Conservation (phyloP, 2,797 vertebrate species). For the Acrossocheilus fasciatus region DNA sequence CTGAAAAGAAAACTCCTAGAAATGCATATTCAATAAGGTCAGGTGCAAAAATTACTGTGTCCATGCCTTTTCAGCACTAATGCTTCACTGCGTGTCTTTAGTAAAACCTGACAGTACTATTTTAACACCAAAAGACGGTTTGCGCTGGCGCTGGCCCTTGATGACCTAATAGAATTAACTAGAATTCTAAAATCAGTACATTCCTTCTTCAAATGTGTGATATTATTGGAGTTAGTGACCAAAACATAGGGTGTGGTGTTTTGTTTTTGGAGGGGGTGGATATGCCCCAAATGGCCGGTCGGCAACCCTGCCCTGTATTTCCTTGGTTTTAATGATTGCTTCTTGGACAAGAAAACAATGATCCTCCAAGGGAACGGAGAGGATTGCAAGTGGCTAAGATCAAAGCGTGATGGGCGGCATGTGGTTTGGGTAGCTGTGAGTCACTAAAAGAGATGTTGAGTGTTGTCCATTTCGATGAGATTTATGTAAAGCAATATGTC, state of each 20-base stretch:
- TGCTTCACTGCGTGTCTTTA: no score
- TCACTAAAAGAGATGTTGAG: conserved; percentile 64
- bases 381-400: conserved; percentile 34
- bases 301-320: background rate
- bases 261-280: background rate
- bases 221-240: background rate
- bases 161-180: no score
- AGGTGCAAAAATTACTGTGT: no score
- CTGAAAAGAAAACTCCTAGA: no score
- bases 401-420: conserved; percentile 32
- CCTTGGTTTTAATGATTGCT: conserved; percentile 36
- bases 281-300: background rate
- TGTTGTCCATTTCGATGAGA: conserved; percentile 47
- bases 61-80: no score
- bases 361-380: conserved; percentile 13
- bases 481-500: conserved; percentile 47
- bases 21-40: no score
- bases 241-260: background rate
- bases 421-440: conserved; percentile 60
- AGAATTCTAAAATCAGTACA: background rate
- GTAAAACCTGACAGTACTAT: no score
- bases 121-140: no score
- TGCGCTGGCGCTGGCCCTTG: no score
- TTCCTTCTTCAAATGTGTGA: background rate
- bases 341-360: conserved; percentile 47